Conservation (phyloP, 2,797 vertebrate genomes). For the Tarsius wallacei region DNA sequence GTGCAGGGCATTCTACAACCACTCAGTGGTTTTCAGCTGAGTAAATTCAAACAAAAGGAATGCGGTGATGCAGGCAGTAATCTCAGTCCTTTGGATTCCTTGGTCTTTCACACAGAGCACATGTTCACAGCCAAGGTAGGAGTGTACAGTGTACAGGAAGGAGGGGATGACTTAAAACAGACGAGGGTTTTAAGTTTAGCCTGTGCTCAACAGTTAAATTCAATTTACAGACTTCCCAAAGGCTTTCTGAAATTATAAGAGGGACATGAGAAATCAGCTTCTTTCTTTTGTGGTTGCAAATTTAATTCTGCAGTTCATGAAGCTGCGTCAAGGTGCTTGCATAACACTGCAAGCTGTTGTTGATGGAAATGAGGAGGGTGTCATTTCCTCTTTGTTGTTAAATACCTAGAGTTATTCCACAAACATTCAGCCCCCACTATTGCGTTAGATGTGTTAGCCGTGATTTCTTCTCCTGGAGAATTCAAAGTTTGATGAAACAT, state of each 20-base stretch:
- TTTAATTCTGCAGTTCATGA: constrained; percentile 80
- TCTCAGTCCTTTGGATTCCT: constrained; percentile 64
- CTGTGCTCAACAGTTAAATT: constrained; percentile 79
- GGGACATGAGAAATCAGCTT: constrained; percentile 78
- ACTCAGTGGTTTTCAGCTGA: constrained; percentile 54
- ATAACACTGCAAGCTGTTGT: constrained; percentile 68
- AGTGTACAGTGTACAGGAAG: background rate
- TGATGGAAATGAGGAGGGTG: constrained; percentile 46
- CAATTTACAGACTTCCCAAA: constrained; percentile 84
- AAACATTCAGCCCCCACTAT: constrained; percentile 5
- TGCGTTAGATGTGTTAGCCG: background rate
- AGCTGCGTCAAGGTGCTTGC: constrained; percentile 83
- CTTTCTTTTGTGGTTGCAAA: constrained; percentile 77
- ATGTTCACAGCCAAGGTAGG: constrained; percentile 48
- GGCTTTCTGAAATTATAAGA: constrained; percentile 81
- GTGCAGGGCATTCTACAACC: constrained; percentile 53
- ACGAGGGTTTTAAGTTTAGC: constrained; percentile 77
- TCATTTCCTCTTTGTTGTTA: constrained; percentile 72
- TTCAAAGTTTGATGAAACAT: constrained; percentile 12
- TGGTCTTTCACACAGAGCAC: constrained; percentile 63
- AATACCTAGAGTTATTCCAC: constrained; percentile 68
- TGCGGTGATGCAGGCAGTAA: constrained; percentile 71
- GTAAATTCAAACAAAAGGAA: constrained; percentile 82
- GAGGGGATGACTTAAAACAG: constrained; percentile 81
- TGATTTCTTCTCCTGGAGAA: constrained; percentile 29